Percentiles rank a stretch among this genome's conserved stretches.
These are phyloP conservation scores for Halocynthia aurantium DNA, from an alignment of 23 tunicate species.

Conservation along the genomic window DNA sequence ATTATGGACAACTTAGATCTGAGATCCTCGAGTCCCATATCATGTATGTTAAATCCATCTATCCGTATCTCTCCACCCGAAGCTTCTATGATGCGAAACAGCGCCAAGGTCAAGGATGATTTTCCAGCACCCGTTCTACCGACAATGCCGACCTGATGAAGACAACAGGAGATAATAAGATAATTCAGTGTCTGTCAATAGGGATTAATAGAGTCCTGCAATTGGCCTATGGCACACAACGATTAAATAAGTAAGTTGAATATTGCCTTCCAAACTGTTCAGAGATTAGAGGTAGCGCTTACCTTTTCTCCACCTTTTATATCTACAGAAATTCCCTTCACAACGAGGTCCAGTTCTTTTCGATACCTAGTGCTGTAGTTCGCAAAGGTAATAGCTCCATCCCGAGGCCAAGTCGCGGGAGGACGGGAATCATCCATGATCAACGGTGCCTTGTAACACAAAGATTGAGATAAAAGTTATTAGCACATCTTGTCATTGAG, in stretches of 20 bases:
- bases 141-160: constrained; percentile 77
- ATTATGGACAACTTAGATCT: constrained; percentile 81
- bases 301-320: constrained; percentile 96
- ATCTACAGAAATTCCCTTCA: constrained; percentile 46
- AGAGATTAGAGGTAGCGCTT: background rate
- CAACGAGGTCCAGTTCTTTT: constrained; percentile 75
- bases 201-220: too few relatives aligned
- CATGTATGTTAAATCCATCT: constrained; percentile 61
- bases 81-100: constrained; percentile 95
- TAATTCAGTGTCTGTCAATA: too few relatives aligned
- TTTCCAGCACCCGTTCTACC: constrained; percentile 98
- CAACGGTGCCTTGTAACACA: constrained; percentile 36
- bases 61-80: constrained; percentile 56
- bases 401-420: constrained; percentile 60
- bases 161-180: too few relatives aligned
- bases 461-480: too few relatives aligned
- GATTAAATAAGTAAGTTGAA: too few relatives aligned
- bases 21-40: constrained; percentile 71
- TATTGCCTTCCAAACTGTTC: too few relatives aligned
- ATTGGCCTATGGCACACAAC: too few relatives aligned
- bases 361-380: constrained; percentile 91
- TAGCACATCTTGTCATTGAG: too few relatives aligned
- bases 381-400: constrained; percentile 55
- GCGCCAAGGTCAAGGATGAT: constrained; percentile 79
- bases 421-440: constrained; percentile 32